A percentile compares a stretch with the other conserved stretches of the same genome.
phyloP scores from a whole-genome alignment of 2,888 invertebrate genomes.

The Mythimna lalbum region DNA sequence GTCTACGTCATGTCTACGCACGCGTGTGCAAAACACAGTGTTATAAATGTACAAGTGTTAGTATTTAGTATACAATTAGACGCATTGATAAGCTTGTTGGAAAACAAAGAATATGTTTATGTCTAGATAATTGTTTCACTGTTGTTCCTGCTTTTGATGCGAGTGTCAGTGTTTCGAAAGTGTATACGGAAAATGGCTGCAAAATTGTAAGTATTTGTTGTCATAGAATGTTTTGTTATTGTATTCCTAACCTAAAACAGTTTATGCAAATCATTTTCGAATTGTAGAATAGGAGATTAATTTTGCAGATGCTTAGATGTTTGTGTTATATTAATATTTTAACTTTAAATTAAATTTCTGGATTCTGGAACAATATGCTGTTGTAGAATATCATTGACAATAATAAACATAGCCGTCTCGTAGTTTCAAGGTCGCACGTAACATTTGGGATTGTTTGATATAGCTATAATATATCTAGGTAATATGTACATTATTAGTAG shows the following conservation, averaged over 20 bases:
- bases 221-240: background rate
- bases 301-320: no score
- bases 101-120: constrained; percentile 20
- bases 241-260: background rate
- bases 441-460: no score
- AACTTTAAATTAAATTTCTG: no score
- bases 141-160: constrained; percentile 5
- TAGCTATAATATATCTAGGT: no score
- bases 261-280: background rate
- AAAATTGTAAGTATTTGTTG: constrained; percentile 37
- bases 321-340: no score
- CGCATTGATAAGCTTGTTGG: constrained; percentile 22
- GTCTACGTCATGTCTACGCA: constrained; percentile 30
- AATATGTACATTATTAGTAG: no score
- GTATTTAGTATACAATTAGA: constrained; percentile 24
- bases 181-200: constrained; percentile 31
- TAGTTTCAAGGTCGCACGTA: no score
- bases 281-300: no score
- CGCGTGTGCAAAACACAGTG: background rate
- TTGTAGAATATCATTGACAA: no score
- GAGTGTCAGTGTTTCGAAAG: constrained; percentile 15
- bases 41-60: background rate
- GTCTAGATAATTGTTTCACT: constrained; percentile 6
- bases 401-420: no score
- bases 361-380: no score